Conservation (phyloP, 2,888 invertebrate genomes). For the Lasioglossum villosulum region DNA sequence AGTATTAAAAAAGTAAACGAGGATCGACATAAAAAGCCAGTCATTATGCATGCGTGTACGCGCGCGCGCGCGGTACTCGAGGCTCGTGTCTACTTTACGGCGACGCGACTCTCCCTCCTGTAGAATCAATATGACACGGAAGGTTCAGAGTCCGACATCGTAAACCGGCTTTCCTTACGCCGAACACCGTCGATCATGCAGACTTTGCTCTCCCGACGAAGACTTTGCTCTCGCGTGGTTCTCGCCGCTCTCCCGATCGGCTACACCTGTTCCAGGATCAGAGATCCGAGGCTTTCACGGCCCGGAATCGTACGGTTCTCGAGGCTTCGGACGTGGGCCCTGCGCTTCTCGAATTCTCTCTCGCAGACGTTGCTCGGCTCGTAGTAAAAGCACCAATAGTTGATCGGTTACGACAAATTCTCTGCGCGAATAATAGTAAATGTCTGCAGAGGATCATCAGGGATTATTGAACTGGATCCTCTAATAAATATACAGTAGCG, state of each 20-base stretch:
- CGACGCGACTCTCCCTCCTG: not conserved
- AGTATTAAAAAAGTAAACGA: not conserved
- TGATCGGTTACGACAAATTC: too few relatives aligned
- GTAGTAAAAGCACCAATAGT: too few relatives aligned
- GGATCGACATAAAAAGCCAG: not conserved
- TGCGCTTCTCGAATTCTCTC: not conserved
- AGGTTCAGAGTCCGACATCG: constrained; percentile 65
- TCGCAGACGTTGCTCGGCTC: not conserved
- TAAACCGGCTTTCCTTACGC: constrained; percentile 63
- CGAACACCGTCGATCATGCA: constrained; percentile 41
- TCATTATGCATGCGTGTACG: not conserved
- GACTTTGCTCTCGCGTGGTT: constrained; percentile 56
- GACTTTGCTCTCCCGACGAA: constrained; percentile 61
- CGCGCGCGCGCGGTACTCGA: not conserved
- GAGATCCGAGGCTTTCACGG: constrained; percentile 2
- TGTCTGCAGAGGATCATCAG: too few relatives aligned
- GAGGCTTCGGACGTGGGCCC: not conserved
- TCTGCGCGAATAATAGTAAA: too few relatives aligned
- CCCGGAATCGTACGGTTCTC: not conserved
- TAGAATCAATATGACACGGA: constrained; percentile 32
- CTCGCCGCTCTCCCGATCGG: not conserved
- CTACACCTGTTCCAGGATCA: constrained; percentile 34
- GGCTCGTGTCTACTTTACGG: constrained; percentile 4
- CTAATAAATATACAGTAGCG: too few relatives aligned
- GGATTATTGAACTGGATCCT: too few relatives aligned